Evolutionary conservation across 2,888 invertebrate species (phyloP).

Genomic region (Agonopterix subpropinquella): DNA sequence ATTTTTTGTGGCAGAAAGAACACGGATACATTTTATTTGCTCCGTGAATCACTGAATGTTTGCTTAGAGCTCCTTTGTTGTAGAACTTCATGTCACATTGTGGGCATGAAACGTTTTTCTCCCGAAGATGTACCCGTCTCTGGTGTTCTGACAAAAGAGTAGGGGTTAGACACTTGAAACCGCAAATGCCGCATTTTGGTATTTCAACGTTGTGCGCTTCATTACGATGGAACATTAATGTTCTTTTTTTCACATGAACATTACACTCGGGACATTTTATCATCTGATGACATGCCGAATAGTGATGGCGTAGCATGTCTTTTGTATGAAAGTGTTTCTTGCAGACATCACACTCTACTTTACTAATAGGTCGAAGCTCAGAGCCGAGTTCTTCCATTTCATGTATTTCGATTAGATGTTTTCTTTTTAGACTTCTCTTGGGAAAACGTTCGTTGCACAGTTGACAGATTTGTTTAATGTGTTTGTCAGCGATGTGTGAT

Average conservation of each 20-base stretch:
- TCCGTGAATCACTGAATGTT: conserved; percentile 26
- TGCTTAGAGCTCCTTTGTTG: conserved; percentile 14
- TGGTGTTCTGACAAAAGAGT: conserved; percentile 5
- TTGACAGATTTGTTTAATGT: not conserved
- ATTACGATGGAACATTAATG: not conserved
- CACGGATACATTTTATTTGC: conserved; percentile 10
- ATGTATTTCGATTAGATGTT: not conserved
- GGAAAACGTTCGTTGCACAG: not conserved
- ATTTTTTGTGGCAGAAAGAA: conserved; percentile 24
- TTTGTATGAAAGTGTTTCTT: conserved; percentile 34
- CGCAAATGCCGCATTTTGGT: not conserved
- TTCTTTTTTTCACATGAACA: not conserved
- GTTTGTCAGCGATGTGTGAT: not conserved
- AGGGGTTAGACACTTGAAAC: not conserved
- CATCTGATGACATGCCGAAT: conserved; percentile 49
- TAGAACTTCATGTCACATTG: conserved; percentile 14
- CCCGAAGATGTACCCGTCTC: conserved; percentile 14
- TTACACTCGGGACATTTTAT: conserved; percentile 26
- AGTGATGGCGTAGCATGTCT: conserved; percentile 41
- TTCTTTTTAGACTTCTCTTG: not conserved
- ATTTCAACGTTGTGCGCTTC: not conserved
- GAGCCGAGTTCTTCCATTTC: not conserved
- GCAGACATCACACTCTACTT: conserved; percentile 24
- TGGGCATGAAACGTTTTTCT: conserved; percentile 36
- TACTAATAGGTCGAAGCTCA: conserved; percentile 1